These are phyloP conservation scores for Chrysolina haemoptera DNA, from an alignment of 2,888 invertebrate species.

Conservation along the genomic window DNA sequence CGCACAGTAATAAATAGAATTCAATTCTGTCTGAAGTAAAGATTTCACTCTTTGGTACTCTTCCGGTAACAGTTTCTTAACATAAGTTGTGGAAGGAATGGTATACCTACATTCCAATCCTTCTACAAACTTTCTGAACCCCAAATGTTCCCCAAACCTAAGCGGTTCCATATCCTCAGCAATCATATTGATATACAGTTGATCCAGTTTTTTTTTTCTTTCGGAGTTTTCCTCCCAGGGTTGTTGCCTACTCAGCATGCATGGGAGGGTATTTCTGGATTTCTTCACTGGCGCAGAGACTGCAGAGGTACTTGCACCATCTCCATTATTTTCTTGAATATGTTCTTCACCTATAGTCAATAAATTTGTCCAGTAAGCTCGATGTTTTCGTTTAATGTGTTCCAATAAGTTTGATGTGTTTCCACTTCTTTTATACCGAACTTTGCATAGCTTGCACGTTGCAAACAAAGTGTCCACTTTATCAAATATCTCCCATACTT, in stretches of 20 bases:
- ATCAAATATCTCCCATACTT: slow-evolving; percentile 3
- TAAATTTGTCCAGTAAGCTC: neutral
- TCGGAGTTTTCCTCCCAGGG: neutral
- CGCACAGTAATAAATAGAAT: slow-evolving; percentile 9
- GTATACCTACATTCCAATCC: slow-evolving; percentile 13
- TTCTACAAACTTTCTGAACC: slow-evolving; percentile 11
- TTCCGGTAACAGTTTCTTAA: slow-evolving; percentile 23
- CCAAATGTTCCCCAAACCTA: neutral
- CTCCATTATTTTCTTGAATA: neutral
- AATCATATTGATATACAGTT: neutral
- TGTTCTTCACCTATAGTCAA: neutral
- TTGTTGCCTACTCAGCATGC: neutral
- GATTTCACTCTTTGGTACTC: slow-evolving; percentile 12
- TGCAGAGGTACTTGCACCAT: neutral
- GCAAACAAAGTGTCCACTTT: neutral
- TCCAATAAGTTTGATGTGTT: neutral
- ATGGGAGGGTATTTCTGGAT: neutral
- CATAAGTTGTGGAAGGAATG: slow-evolving; percentile 16
- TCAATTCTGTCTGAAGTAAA: slow-evolving; percentile 12
- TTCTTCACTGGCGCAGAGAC: neutral
- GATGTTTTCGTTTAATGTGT: neutral
- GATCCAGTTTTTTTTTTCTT: neutral
- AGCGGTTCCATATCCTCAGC: neutral
- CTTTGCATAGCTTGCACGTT: slow-evolving; percentile 1
- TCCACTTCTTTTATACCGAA: neutral